Percentiles rank a stretch among this genome's conserved stretches.
These are phyloP conservation scores for Phylloscopus whistleri DNA, from an alignment of 2,113 vertebrate genomes.

Conservation along the genomic window DNA sequence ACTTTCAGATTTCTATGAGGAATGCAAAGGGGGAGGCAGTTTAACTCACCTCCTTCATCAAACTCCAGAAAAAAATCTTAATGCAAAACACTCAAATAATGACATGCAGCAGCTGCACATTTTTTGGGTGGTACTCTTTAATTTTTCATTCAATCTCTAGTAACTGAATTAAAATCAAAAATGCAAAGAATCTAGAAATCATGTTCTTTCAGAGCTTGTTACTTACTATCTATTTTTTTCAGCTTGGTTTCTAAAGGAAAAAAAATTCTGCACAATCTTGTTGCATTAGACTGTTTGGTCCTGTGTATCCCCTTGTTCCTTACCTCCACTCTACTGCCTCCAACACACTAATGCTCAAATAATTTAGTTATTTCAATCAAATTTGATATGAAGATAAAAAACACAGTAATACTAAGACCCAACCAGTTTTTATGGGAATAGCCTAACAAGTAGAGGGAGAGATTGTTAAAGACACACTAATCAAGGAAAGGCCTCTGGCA, in stretches of 20 bases:
- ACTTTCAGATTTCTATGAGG: background rate
- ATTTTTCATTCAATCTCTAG: background rate
- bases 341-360: background rate
- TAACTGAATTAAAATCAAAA: background rate
- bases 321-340: rapidly evolving
- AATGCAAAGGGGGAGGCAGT: background rate
- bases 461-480: background rate
- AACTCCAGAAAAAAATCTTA: background rate
- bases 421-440: background rate
- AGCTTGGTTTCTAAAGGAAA: background rate
- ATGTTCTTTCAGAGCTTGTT: background rate
- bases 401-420: background rate
- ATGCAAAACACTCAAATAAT: background rate
- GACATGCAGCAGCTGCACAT: background rate
- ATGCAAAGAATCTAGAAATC: background rate
- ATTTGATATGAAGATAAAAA: background rate
- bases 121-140: background rate
- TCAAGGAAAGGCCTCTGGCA: background rate
- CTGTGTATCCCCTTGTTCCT: background rate
- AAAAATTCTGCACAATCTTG: background rate
- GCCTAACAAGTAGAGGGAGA: background rate
- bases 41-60: background rate
- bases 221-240: background rate
- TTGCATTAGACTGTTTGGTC: background rate
- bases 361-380: background rate